Base-by-base conservation (phyloP, 2,113 vertebrate species). In the Crotalus horridus region DNA sequence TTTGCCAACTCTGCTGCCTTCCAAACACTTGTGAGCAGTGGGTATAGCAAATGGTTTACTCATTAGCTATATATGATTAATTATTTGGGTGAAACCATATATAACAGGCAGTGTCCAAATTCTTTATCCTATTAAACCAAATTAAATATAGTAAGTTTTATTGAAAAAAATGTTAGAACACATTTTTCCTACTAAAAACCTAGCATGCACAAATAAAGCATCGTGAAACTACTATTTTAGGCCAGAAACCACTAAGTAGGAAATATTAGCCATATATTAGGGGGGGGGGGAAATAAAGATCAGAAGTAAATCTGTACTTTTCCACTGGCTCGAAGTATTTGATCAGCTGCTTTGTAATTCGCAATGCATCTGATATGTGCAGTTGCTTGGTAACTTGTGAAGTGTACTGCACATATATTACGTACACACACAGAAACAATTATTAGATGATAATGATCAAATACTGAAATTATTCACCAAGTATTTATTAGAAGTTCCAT, bases 371-470 rank as follows among this genome's bases (percentile, higher is more conserved):
- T 2, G 0, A 15, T 55, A 51, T 0, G 0, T 64, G 85, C 81
- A 90, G 96, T 94, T 95, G 94, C 94, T 87, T 93, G 91, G 96
- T 93, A 93, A 94, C 94, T 69, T 93, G 69, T 85, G 58, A 56
- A 24, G 61, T 93, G 94, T 88, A 33, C 0, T 54, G 43, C 90
- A 48, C 89, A 89, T 91, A 90, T 90, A 93, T 92, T 92, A 91
- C 20, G 21, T 23, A 61, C 0, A 88, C 59, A 46, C 10, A 29
- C 0, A 93, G 89, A 69, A 54, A 86, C 26, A 92, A 39, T 88
- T 74, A 86, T 54, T 88, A 61, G 39, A 90, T 0, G 1, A 91
- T 89, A 2, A 1, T 69, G 0, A 90, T 89, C 58, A 74, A 43
- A 88, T 69, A 26, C 24, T 17, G 56, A 81, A 69, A 88, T 0